Base-by-base conservation (phyloP, 2,113 vertebrate species). In the Chloropsis cyanopogon region DNA sequence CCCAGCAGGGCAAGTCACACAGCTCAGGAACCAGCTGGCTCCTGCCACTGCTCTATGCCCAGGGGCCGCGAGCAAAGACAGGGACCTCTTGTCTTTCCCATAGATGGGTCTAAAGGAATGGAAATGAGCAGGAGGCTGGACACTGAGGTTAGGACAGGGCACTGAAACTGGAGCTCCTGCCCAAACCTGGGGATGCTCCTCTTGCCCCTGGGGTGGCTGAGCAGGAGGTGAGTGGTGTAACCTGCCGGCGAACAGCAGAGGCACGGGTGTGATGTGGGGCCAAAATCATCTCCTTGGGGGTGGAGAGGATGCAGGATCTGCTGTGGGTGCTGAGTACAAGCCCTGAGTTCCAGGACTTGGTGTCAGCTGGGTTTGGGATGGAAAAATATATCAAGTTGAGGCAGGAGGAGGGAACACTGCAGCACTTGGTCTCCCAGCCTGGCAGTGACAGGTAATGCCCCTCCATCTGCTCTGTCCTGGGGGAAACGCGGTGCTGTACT, bases 401-500 rank as follows among this genome's bases (percentile, higher is more conserved):
- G 17, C 1, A 11, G 52, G 13, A 85, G 39, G 19, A 66, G 14
- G 20, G 56, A 46, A 5, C 6, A 4, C 12, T 18, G 33, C 20
- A 35, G 39, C 31, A 7, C n/a, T 41, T 76, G 65, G 37, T 4
- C 4, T 7, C 4, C 4, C 3, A 72, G 23, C 29, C 12, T 28
- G 35, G 14, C 12, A 88, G 33, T 5, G 35, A 17, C 8, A 39
- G 20, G 9, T 12, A 66, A 39, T 24, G 6, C 5, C n/a, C 8
- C 6, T 82, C 44, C 9, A 6, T 12, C 5, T 4, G 35, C 13
- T 24, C 13, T 24, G 4, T 89, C 35, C 22, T 19, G 9, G 8
- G 5, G 14, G 1, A 0, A 80, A 10, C 7, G 31, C 41, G 23
- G n/a, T 1, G 0, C 39, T 71, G 41, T 35, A 37, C 16, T 57